Base-by-base conservation (phyloP, 2,888 invertebrate species). In the Hylaea fasciaria region DNA sequence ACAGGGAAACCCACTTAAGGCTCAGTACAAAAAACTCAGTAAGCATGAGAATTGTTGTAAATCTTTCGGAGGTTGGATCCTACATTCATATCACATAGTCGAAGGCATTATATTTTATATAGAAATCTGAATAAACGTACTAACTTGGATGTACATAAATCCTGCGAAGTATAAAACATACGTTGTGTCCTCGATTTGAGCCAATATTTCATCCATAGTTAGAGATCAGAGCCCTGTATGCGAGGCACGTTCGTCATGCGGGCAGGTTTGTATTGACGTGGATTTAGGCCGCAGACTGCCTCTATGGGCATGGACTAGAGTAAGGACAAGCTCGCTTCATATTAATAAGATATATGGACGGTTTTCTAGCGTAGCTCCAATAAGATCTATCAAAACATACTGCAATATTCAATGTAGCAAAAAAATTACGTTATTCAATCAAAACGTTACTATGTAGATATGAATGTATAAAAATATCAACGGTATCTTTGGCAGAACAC, bases 161-260 rank as follows among this genome's bases (percentile, higher is more conserved):
- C 28, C 14, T 45, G 56, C 32, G 22, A 39, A 39, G 43, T 29
- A 59, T 44, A 54, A 49, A 58, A 54, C 29, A 39, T 45, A 46
- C 46, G 41, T 35, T 13, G 37, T 50, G 43, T 8, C 40, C 51
- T 59, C 43, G 29, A 47, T 56, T 39, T 37, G 37, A 40, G n/a
- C 55, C 61, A 48, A 61, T 61, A 51, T 56, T 52, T 61, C 51
- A 55, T 47, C 45, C 43, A 56, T 61, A 56, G 51, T 58, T 63
- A 22, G 50, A 58, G 61, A 53, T 61, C 67, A 59, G 69, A 52
- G 62, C 54, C 22, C 53, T 44, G 65, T 70, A 80, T 69, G 68
- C 62, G 44, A 67, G 65, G 69, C 80, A 80, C 80, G 80, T 77
- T 62, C 57, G 51, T 58, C 73, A 78, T 80, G 74, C 68, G 77